Evolutionary conservation across 2,888 invertebrate species (phyloP).

Genomic region (Caenorhabditis sp.): DNA sequence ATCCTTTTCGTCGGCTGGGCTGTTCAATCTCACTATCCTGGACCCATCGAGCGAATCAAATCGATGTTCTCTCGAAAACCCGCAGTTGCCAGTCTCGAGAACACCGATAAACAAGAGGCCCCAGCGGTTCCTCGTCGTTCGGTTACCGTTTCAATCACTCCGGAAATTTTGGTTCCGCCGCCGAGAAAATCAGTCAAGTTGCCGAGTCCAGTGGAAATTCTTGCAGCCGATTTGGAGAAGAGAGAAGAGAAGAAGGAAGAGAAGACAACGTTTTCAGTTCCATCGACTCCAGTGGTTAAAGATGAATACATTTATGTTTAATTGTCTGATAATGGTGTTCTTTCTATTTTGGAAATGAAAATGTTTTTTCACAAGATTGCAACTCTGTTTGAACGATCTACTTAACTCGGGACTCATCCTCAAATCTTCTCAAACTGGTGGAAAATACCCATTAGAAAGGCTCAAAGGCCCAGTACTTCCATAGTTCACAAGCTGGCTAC

Average conservation of each 20-base stretch:
- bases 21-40: background rate
- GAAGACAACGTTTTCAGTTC: background rate
- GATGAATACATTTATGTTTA: slow-evolving; percentile 9
- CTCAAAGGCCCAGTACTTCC: no score
- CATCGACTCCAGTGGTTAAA: background rate
- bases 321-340: background rate
- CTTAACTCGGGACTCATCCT: no score
- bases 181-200: background rate
- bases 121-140: background rate
- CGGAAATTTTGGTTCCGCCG: background rate
- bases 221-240: background rate
- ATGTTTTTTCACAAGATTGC: no score
- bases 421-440: no score
- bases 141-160: background rate
- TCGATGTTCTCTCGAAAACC: background rate
- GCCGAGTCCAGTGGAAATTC: background rate
- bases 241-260: background rate
- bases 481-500: no score
- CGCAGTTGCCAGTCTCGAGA: background rate
- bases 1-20: background rate
- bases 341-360: background rate
- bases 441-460: no score
- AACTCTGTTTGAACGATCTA: no score
- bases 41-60: background rate
- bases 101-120: background rate